phyloP scores from a whole-genome alignment of 2,113 vertebrate genomes.

The Bagarius yarrelli region DNA sequence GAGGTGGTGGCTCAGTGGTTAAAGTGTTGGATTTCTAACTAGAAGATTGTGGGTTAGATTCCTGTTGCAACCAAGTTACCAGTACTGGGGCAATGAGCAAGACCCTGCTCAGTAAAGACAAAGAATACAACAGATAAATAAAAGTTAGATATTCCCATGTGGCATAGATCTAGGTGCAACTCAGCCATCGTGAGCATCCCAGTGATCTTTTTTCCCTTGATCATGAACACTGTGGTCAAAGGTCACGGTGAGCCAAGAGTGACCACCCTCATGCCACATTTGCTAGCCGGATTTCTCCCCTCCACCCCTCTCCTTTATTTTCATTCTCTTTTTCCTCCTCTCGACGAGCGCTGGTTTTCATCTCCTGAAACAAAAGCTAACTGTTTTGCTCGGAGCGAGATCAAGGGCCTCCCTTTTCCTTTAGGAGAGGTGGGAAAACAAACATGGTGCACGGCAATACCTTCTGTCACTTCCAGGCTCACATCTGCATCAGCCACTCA shows the following conservation, averaged over 20 bases:
- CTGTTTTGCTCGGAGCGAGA: slow-evolving; percentile 73
- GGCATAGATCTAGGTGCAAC: slow-evolving; percentile 11
- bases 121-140: too few species aligned
- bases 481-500: slow-evolving; percentile 75
- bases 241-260: slow-evolving; percentile 48
- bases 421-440: slow-evolving; percentile 77
- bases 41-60: too few species aligned
- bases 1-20: too few species aligned
- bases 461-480: slow-evolving; percentile 75
- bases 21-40: too few species aligned
- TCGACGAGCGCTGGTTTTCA: slow-evolving; percentile 64
- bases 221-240: slow-evolving; percentile 46
- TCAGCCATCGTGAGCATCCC: background rate
- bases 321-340: slow-evolving; percentile 52
- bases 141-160: slow-evolving; percentile 19
- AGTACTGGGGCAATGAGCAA: too few species aligned
- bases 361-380: slow-evolving; percentile 75
- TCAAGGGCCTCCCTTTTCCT: slow-evolving; percentile 76
- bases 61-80: too few species aligned
- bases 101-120: too few species aligned
- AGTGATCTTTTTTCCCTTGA: slow-evolving; percentile 40
- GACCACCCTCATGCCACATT: slow-evolving; percentile 54
- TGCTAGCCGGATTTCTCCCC: slow-evolving; percentile 59
- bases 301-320: slow-evolving; percentile 49
- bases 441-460: slow-evolving; percentile 70